Conservation (phyloP, 2,113 vertebrate genomes). For the Lophura nycthemera region DNA sequence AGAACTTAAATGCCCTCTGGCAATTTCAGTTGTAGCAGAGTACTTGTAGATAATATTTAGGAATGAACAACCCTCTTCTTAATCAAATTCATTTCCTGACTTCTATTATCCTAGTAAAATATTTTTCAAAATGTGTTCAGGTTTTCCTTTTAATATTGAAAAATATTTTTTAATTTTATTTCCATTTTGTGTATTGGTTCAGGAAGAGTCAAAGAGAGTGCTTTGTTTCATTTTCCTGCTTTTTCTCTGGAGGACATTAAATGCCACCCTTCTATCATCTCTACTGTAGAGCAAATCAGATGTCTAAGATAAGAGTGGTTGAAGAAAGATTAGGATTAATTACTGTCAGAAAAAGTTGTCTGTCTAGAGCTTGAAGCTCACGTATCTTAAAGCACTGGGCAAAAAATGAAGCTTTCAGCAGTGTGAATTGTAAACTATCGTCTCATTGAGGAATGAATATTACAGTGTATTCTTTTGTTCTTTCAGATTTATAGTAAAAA, state of each 20-base stretch:
- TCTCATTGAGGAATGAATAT: neutral
- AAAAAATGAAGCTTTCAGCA: neutral
- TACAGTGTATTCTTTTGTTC: neutral
- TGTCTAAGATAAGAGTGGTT: neutral
- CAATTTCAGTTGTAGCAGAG: neutral
- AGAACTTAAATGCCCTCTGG: conserved; percentile 22
- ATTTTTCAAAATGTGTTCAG: neutral
- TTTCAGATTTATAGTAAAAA: neutral
- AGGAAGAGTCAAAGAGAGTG: neutral
- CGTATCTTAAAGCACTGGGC: neutral
- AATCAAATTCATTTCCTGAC: neutral
- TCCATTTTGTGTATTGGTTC: neutral
- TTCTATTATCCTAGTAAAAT: neutral
- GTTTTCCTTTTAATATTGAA: neutral
- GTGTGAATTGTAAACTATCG: neutral
- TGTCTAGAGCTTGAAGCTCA: neutral
- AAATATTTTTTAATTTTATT: neutral
- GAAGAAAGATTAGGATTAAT: neutral
- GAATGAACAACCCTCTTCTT: neutral
- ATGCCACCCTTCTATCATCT: neutral
- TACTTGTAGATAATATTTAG: neutral
- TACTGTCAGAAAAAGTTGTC: neutral
- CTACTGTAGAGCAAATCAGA: neutral
- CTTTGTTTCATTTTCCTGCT: neutral
- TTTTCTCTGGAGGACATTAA: neutral